Conservation (phyloP, 2,888 invertebrate species). For the Nezara viridula region DNA sequence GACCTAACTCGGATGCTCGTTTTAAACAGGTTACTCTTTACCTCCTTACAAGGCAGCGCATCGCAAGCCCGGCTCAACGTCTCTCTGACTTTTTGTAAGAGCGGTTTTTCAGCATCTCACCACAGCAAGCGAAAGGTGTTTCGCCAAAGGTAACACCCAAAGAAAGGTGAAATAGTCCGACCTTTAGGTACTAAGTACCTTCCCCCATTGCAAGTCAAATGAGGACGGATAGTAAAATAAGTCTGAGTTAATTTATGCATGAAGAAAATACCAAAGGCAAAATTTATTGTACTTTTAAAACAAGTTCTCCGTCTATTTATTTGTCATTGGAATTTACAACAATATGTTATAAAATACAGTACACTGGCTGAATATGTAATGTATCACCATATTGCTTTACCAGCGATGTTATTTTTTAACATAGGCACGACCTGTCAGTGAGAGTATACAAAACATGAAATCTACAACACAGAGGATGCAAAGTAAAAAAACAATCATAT, state of each 20-base stretch:
- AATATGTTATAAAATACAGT: background rate
- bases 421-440: too few relatives aligned
- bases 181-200: background rate
- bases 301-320: background rate
- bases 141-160: slow-evolving; percentile 18
- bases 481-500: too few relatives aligned
- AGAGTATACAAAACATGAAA: too few relatives aligned
- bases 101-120: slow-evolving; percentile 27
- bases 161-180: slow-evolving; percentile 17
- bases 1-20: slow-evolving; percentile 20
- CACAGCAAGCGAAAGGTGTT: slow-evolving; percentile 5
- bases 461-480: too few relatives aligned
- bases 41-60: slow-evolving; percentile 34
- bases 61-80: background rate
- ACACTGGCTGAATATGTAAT: background rate
- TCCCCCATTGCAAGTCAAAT: background rate
- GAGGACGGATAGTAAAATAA: background rate
- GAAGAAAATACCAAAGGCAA: background rate
- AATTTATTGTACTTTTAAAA: background rate
- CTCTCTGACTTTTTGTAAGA: background rate
- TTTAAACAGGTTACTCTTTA: slow-evolving; percentile 7
- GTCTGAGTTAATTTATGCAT: background rate
- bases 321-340: background rate
- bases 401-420: too few relatives aligned
- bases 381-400: background rate